Conservation (phyloP, 92 coral and sea anemone species). For the Epizoanthus rinbou region DNA sequence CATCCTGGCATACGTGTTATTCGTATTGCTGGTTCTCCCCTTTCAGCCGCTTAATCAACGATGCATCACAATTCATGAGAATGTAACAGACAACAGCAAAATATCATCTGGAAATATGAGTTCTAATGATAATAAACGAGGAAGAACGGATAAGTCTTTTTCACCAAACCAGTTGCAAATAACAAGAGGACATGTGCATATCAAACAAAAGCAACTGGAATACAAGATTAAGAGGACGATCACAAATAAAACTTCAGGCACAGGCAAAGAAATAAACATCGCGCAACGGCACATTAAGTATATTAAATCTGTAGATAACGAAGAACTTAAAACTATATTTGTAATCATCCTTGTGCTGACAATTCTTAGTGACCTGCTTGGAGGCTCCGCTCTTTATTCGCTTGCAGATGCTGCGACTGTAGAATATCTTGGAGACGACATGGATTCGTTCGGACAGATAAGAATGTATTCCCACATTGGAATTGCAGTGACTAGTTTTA, state of each 20-base stretch:
- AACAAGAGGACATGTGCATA: too few relatives aligned
- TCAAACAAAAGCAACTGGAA: too few relatives aligned
- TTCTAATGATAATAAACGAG: too few relatives aligned
- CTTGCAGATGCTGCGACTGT: slow-evolving; percentile 51
- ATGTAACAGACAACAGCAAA: slow-evolving; percentile 20
- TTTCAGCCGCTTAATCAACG: slow-evolving; percentile 50
- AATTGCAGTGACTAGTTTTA: slow-evolving; percentile 37
- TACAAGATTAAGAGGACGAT: too few relatives aligned
- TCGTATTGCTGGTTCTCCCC: slow-evolving; percentile 23
- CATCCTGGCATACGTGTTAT: slow-evolving; percentile 40
- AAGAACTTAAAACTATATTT: slow-evolving; percentile 42
- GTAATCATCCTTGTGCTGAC: slow-evolving; percentile 44
- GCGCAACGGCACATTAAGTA: background rate
- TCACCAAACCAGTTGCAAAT: too few relatives aligned
- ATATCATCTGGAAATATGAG: too few relatives aligned
- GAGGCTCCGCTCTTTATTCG: slow-evolving; percentile 43
- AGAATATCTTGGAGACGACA: slow-evolving; percentile 47
- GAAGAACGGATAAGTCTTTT: too few relatives aligned
- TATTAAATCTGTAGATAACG: slow-evolving; percentile 10
- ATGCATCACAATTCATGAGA: slow-evolving; percentile 34
- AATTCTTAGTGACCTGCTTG: slow-evolving; percentile 50
- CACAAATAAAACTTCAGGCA: too few relatives aligned
- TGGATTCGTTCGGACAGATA: slow-evolving; percentile 50
- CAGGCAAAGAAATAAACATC: background rate
- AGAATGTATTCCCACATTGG: slow-evolving; percentile 49